Evolutionary conservation across 2,113 vertebrate species (phyloP).

Genomic region (Plotosus lineatus): DNA sequence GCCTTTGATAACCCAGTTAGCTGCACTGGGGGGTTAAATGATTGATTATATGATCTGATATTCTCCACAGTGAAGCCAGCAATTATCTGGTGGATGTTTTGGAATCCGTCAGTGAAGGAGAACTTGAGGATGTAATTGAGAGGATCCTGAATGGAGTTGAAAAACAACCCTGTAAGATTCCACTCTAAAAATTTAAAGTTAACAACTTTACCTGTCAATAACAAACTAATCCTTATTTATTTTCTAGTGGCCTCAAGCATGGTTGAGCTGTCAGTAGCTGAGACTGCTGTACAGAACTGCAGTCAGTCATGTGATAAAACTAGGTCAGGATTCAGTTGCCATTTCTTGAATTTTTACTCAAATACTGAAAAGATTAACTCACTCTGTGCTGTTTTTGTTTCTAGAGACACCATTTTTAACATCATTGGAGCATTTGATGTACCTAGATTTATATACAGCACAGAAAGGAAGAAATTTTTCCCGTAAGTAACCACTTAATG

Average conservation of each 20-base stretch:
- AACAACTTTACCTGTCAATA: background rate
- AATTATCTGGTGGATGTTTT: constrained; percentile 83
- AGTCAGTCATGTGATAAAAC: constrained; percentile 84
- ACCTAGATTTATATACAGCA: constrained; percentile 89
- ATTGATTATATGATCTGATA: background rate
- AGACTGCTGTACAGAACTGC: constrained; percentile 90
- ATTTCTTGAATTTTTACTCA: background rate
- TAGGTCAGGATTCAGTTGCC: constrained; percentile 72
- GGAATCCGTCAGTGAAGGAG: constrained; percentile 73
- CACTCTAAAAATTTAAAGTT: background rate
- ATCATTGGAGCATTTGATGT: constrained; percentile 94
- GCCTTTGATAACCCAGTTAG: no score
- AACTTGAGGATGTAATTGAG: constrained; percentile 84
- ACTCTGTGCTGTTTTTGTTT: constrained; percentile 49
- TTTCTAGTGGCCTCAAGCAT: constrained; percentile 86
- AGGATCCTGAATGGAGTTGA: constrained; percentile 88
- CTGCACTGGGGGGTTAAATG: no score
- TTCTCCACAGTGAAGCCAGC: constrained; percentile 80
- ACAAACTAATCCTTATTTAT: background rate
- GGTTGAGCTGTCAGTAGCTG: constrained; percentile 85
- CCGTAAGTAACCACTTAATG: constrained; percentile 77
- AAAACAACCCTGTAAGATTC: constrained; percentile 82
- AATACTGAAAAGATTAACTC: background rate
- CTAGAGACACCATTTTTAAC: constrained; percentile 93
- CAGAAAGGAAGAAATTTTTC: constrained; percentile 93